These are phyloP conservation scores for Drosophila planitibia DNA, from an alignment of 2,888 invertebrate genomes.

Conservation along the genomic window DNA sequence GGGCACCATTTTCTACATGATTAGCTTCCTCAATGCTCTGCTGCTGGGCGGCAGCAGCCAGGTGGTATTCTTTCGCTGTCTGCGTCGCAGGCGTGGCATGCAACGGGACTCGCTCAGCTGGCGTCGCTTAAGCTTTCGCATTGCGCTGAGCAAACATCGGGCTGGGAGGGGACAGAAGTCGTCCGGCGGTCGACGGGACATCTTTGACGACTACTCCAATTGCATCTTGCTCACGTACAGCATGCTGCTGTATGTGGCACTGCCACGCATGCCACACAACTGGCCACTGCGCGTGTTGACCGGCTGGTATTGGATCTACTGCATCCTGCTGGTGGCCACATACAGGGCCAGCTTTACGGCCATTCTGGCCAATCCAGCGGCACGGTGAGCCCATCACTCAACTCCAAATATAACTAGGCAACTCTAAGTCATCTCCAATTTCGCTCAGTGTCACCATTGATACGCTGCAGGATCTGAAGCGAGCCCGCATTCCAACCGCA, in stretches of 20 bases:
- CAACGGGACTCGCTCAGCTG: slow-evolving; percentile 19
- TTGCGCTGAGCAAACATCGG: slow-evolving; percentile 64
- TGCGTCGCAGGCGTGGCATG: slow-evolving; percentile 35
- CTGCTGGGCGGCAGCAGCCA: slow-evolving; percentile 37
- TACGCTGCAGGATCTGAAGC: slow-evolving; percentile 89
- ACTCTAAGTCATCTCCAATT: background rate
- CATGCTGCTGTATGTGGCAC: slow-evolving; percentile 92
- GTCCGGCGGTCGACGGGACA: slow-evolving; percentile 83
- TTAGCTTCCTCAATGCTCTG: slow-evolving; percentile 86
- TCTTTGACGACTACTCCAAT: slow-evolving; percentile 90
- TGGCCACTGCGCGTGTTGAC: slow-evolving; percentile 93
- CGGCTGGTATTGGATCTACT: slow-evolving; percentile 95
- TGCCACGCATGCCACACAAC: slow-evolving; percentile 91
- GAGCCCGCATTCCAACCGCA: slow-evolving; percentile 89
- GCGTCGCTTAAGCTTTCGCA: slow-evolving; percentile 72
- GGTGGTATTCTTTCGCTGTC: slow-evolving; percentile 54
- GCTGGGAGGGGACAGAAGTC: background rate
- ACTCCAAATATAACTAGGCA: background rate
- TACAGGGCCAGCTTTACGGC: slow-evolving; percentile 95
- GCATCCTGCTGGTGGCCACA: slow-evolving; percentile 91
- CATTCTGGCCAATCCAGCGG: slow-evolving; percentile 91
- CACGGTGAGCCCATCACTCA: slow-evolving; percentile 84
- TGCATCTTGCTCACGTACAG: slow-evolving; percentile 92
- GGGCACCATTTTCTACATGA: slow-evolving; percentile 88
- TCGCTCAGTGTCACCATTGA: slow-evolving; percentile 90